Evolutionary conservation across 2,113 vertebrate genomes (phyloP), one percentile per base, ranked within the genome.

Genomic region (Stegastes partitus): DNA sequence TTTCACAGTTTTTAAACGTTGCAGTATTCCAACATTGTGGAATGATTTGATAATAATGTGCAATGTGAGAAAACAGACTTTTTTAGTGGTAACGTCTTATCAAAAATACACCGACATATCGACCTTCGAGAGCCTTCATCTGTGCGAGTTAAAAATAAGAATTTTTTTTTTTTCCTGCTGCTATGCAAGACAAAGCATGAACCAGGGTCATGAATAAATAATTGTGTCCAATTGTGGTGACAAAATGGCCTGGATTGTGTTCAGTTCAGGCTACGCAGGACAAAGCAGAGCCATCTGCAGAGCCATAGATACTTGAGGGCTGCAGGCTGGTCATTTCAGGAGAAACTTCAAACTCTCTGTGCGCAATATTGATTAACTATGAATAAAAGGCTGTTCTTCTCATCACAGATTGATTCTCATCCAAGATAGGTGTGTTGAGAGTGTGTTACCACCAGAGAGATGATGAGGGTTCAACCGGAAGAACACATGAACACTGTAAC

Each of bases 151-250:
- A 70, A 82, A 88, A 81, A 82, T 84, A 50, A 51, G 1, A 26
- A 18, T n/a, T 21, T 42, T 65, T 0, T 22, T 19, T 21, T 42
- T 65, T 0, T 22, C 16, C 45, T 49, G n/a, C 25, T 31, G 55
- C 25, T 65, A 58, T 2, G 1, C 28, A 76, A 42, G 66, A 85
- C 71, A 70, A 75, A 68, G 71, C 68, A n/a, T 42, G 57, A 80
- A 82, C 54, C 3, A 1, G 47, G n/a, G 28, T 78, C 69, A 79
- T 85, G 65, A 87, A 91, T 85, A 74, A 89, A 73, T 82, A 0
- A 79, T 83, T 83, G 58, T 73, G 47, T 71, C 21, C 37, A 68
- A 55, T 39, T 67, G 64, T 66, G 65, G 50, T 0, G 67, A 73
- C 10, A 79, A 80, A 80, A 62, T 58, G 11, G 16, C 0, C 42